Evolutionary conservation across 2,113 vertebrate species (phyloP).

Genomic region (Scomber colias): DNA sequence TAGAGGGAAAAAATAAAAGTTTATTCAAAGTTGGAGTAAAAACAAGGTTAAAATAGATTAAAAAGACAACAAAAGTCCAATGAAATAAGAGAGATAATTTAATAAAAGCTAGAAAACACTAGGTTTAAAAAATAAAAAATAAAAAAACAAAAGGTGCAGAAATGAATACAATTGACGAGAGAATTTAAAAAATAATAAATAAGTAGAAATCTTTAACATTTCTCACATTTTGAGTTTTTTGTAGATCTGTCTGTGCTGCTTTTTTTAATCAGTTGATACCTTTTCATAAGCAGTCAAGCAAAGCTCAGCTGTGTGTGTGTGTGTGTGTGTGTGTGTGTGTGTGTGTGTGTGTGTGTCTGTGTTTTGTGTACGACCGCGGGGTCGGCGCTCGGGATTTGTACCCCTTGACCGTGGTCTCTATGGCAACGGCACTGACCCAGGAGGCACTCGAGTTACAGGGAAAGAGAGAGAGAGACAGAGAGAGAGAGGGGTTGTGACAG

Average conservation of each 20-base stretch:
- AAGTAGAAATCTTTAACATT: neutral
- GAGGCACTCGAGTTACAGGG: constrained; percentile 55
- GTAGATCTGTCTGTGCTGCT: neutral
- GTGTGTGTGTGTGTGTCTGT: neutral
- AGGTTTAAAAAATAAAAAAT: too few species aligned
- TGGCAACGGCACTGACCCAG: constrained; percentile 65
- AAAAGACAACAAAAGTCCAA: too few species aligned
- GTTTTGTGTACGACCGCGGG: constrained; percentile 35
- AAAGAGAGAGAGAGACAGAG: too few species aligned
- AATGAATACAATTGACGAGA: too few species aligned
- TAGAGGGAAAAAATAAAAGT: too few species aligned
- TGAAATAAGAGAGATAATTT: too few species aligned
- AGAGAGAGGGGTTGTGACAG: constrained; percentile 42
- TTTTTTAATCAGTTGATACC: neutral
- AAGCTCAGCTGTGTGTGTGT: constrained; percentile 20
- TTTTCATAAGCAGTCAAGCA: neutral
- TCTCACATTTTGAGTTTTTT: neutral
- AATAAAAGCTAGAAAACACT: too few species aligned
- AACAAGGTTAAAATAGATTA: too few species aligned
- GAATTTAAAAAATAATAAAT: too few species aligned
- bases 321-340: neutral
- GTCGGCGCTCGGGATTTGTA: constrained; percentile 12
- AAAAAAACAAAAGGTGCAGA: too few species aligned
- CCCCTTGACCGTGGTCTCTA: constrained; percentile 53
- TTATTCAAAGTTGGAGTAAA: too few species aligned